Base-by-base conservation (phyloP, 2,888 invertebrate genomes). In the Allophyes oxyacanthae region DNA sequence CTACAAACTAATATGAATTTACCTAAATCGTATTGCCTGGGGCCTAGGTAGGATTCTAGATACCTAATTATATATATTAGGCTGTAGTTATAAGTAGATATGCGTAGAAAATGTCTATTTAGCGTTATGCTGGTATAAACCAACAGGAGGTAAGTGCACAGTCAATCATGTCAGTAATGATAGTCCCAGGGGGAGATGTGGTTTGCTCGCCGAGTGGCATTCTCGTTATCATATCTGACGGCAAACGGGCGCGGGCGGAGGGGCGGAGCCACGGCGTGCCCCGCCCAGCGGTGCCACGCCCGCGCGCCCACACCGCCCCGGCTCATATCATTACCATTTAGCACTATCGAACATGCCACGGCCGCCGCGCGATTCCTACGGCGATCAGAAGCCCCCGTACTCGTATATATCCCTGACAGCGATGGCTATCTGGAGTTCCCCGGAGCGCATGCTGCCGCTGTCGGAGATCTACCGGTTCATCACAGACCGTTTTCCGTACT, bases 361-460 rank as follows among this genome's bases (percentile, higher is more conserved):
- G 85, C 98, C 98, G 34, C 81, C 97, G 98, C 96, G 99, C 79
- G 99, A 99, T 91, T 98, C 98, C 57, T 99, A 99, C 94, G 98
- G 99, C 87, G 99, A 99, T 90, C 99, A 99, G 93, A 99, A 99
- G 92, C 99, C 99, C 56, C 99, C 99, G 26, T 99, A 99, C 90
- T 99, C 99, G 41, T 99, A 99, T 94, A 99, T 99, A 82, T 99
- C 99, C 38, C 94, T 99, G 73, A 99, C 99, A 42, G 99, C 99
- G 64, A 99, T 99, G 99, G 99, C 99, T 59, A 99, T 99, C 83
- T 99, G 99, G 97, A 98, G 97, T 84, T 98, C 98, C 10, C 96
- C 97, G 51, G 99, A 99, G 90, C 99, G 99, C 92, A 99, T 99
- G 99, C 95, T 99, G 79, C 97, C 98, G 64, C 83, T 94, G 72